Evolutionary conservation across 2,888 invertebrate species (phyloP).

Genomic region (Epicampocera succincta): DNA sequence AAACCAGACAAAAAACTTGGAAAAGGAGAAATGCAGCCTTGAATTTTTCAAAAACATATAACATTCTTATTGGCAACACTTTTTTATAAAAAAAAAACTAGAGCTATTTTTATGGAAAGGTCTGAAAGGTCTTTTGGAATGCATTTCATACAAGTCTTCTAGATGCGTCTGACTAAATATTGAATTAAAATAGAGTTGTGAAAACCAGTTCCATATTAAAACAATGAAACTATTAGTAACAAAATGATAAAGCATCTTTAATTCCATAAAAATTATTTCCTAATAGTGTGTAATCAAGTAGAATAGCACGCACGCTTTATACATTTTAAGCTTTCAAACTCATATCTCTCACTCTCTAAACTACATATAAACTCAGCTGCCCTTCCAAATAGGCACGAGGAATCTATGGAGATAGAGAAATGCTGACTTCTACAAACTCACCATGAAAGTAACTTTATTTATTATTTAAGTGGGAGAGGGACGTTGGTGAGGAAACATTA

Average conservation of each 20-base stretch:
- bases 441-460: neutral
- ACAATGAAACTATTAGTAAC: no score
- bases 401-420: neutral
- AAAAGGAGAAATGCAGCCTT: no score
- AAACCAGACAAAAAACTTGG: no score
- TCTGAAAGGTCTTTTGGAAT: no score
- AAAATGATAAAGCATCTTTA: slow-evolving; percentile 22
- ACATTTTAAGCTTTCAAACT: neutral
- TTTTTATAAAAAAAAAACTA: no score
- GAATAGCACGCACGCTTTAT: slow-evolving; percentile 44
- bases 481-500: slow-evolving; percentile 7
- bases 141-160: no score
- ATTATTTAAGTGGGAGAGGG: neutral
- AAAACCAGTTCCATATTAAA: no score
- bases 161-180: no score
- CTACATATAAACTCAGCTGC: neutral
- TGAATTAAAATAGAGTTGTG: no score
- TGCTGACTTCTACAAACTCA: neutral
- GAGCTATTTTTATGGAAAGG: no score
- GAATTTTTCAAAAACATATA: no score
- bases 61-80: no score
- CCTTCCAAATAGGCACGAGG: neutral
- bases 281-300: slow-evolving; percentile 63
- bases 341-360: neutral
- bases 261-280: slow-evolving; percentile 59